Conservation (phyloP, 2,113 vertebrate genomes). For the Origma solitaria region DNA sequence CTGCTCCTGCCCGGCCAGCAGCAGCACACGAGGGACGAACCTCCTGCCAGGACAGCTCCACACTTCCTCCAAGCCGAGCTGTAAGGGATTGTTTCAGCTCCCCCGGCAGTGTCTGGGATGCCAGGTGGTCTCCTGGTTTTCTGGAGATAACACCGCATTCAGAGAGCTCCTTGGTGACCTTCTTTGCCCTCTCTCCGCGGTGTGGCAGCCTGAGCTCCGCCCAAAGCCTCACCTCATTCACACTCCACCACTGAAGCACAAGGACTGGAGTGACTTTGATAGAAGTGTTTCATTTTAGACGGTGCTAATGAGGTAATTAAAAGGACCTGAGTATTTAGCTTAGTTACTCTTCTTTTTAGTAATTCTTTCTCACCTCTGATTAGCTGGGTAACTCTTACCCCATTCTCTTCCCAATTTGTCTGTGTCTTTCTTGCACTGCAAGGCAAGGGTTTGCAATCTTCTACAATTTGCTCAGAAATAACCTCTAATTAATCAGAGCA, state of each 20-base stretch:
- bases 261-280: background rate
- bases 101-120: too few species aligned
- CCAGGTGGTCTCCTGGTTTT: background rate
- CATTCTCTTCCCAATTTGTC: background rate
- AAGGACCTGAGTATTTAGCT: background rate
- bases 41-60: too few species aligned
- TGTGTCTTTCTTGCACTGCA: background rate
- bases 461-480: background rate
- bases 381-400: background rate
- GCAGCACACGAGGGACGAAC: fast-evolving
- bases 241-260: background rate
- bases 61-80: fast-evolving
- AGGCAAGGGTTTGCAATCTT: background rate
- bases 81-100: background rate
- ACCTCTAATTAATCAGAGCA: background rate
- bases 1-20: fast-evolving
- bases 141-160: fast-evolving
- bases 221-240: fast-evolving
- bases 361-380: background rate
- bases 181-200: fast-evolving
- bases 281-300: background rate
- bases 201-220: too few species aligned
- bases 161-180: too few species aligned
- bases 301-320: background rate
- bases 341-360: background rate